These are phyloP conservation scores for Penaeus japonicus DNA, from an alignment of 1,140 invertebrate species.

Conservation along the genomic window DNA sequence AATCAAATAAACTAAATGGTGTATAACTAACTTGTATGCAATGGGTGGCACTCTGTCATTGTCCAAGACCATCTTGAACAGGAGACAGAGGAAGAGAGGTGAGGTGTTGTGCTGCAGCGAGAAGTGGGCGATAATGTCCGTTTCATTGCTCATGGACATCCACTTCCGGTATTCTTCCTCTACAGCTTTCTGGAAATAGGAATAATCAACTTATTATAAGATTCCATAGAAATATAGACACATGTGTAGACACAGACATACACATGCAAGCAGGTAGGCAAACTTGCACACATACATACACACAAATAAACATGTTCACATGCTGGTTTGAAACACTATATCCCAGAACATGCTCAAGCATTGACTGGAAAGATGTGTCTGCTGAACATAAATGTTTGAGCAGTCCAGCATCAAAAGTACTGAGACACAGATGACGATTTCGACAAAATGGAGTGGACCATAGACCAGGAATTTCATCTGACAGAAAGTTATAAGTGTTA, in stretches of 20 bases:
- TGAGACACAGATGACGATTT: too few relatives aligned
- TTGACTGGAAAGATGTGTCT: too few relatives aligned
- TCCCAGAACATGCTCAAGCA: too few relatives aligned
- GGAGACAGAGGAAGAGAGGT: slow-evolving; percentile 86
- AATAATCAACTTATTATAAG: slow-evolving; percentile 9
- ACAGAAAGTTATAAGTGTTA: too few relatives aligned
- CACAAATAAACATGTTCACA: neutral
- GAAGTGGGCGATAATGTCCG: slow-evolving; percentile 95
- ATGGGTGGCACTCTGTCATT: slow-evolving; percentile 91
- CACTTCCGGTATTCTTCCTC: slow-evolving; percentile 96
- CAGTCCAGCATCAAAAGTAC: too few relatives aligned
- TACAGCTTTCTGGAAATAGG: slow-evolving; percentile 75
- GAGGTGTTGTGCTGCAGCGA: slow-evolving; percentile 79
- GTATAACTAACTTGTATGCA: slow-evolving; percentile 84
- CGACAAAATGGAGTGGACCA: too few relatives aligned
- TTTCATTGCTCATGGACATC: slow-evolving; percentile 96
- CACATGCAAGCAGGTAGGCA: neutral
- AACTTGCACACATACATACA: neutral
- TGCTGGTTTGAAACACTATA: too few relatives aligned
- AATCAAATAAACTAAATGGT: neutral
- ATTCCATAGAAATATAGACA: neutral
- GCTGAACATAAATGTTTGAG: too few relatives aligned
- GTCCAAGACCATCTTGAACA: slow-evolving; percentile 96
- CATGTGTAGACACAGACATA: neutral
- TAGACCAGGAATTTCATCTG: too few relatives aligned